phyloP scores from a whole-genome alignment of 2,888 invertebrate genomes.

The Molanna angustata region DNA sequence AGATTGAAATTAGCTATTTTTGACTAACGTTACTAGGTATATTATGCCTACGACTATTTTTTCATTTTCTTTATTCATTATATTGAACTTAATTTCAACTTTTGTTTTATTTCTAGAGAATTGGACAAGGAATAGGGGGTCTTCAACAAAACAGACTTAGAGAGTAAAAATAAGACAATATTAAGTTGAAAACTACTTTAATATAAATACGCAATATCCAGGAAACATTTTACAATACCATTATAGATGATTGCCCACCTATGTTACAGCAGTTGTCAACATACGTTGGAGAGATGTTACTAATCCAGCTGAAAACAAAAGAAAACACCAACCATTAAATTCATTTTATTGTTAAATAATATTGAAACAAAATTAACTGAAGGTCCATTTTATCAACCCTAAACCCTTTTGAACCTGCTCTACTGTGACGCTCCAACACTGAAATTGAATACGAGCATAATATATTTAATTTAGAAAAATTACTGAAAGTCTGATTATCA shows the following conservation, averaged over 20 bases:
- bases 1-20: no score
- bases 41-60: no score
- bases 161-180: conserved; percentile 33
- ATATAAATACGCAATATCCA: conserved; percentile 24
- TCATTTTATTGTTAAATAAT: no score
- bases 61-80: background rate
- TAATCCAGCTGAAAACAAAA: conserved; percentile 62
- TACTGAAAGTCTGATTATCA: no score
- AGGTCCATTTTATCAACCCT: no score
- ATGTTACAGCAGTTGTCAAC: conserved; percentile 26
- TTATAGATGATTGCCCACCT: conserved; percentile 23
- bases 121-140: conserved; percentile 42
- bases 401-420: no score
- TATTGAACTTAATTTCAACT: background rate
- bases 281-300: conserved; percentile 33
- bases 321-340: no score
- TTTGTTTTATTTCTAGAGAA: conserved; percentile 51
- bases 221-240: conserved; percentile 21
- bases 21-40: no score
- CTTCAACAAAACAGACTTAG: conserved; percentile 38
- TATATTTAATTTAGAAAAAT: no score
- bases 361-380: no score
- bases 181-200: conserved; percentile 31
- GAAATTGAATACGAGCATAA: no score
- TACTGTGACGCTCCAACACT: no score